Conservation (phyloP, 2,888 invertebrate species). For the Clistopyga incitator region DNA sequence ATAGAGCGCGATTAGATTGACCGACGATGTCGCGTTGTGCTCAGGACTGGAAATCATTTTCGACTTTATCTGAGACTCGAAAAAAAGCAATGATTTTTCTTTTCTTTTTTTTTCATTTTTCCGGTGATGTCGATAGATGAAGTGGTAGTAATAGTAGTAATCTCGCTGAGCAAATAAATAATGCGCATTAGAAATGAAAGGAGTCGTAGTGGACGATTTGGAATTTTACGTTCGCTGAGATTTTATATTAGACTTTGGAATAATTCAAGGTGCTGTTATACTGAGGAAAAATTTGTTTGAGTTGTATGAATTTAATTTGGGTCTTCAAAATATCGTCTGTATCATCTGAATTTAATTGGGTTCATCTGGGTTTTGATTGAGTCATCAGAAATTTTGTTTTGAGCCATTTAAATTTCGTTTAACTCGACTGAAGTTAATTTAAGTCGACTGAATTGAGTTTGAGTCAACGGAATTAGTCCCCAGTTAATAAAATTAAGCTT, state of each 20-base stretch:
- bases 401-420: no score
- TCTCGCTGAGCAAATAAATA: neutral
- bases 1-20: slow-evolving; percentile 75
- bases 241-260: neutral
- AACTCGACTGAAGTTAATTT: slow-evolving; percentile 2
- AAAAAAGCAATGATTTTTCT: neutral
- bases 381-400: no score
- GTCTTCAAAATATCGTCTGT: neutral
- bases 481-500: no score
- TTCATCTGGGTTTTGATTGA: no score
- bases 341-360: neutral
- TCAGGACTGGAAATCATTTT: slow-evolving; percentile 31
- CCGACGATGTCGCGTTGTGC: slow-evolving; percentile 41
- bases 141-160: no score
- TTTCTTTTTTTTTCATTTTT: neutral
- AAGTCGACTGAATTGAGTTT: slow-evolving; percentile 13
- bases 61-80: neutral
- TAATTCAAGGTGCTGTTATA: no score
- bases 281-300: no score
- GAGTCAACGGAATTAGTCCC: no score
- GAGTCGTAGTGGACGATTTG: no score
- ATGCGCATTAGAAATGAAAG: no score
- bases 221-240: neutral
- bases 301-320: neutral
- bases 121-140: neutral